Base-by-base conservation (phyloP, 1,140 invertebrate genomes). In the Neocloeon triangulifer region DNA sequence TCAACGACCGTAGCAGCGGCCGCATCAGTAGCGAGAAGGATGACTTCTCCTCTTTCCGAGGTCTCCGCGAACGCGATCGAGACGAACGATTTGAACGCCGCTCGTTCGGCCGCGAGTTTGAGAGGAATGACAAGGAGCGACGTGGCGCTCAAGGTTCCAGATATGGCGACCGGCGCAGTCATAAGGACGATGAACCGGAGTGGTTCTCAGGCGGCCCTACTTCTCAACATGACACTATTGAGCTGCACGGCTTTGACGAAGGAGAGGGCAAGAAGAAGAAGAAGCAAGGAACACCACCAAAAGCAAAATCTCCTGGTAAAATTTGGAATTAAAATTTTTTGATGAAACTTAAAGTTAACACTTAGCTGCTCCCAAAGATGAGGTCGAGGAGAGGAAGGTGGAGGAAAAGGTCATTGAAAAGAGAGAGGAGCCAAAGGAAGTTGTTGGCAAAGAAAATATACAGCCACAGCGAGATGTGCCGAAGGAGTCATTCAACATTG, bases 161-260 rank as follows among this genome's bases (percentile, higher is more conserved):
- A n/a, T n/a, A n/a, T n/a, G n/a, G n/a, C n/a, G n/a, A n/a, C n/a
- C n/a, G n/a, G n/a, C n/a, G n/a, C n/a, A n/a, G n/a, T n/a, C n/a
- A n/a, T n/a, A n/a, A n/a, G n/a, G 58, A 62, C 18, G 66, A 69
- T 30, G 68, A 71, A 41, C 71, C 71, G 0, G 70, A 73, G 41
- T 74, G 58, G 58, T 56, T 52, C 43, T 49, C 48, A 33, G 74
- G 68, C 30, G 85, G 84, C 20, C 85, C 85, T 19, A 78, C 75
- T 30, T 88, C 81, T 28, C 79, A 88, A 44, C 63, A 73, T 39
- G 86, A 92, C 40, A 86, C 78, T n/a, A 92, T 94, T 36, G 86
- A 92, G 49, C 54, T 92, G 30, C 67, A 73, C 33, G 86, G 86
- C 4, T 94, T 92, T 56, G 82, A 89, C 25, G 78, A 84, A 18